Conservation (phyloP, 1,140 invertebrate genomes). For the Myzus persicae region DNA sequence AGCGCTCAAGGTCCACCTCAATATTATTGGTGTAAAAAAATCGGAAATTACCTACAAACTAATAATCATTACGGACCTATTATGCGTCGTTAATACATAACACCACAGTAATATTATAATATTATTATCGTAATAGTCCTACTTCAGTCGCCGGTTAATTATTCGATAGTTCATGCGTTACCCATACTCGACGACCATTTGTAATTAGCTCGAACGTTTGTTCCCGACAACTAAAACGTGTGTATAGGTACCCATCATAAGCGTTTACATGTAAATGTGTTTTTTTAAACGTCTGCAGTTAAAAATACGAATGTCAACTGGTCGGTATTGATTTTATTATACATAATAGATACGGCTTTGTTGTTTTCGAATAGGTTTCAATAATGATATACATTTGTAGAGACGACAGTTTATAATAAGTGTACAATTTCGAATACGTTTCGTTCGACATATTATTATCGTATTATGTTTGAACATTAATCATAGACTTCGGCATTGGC, state of each 20-base stretch:
- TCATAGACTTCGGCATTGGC: not conserved
- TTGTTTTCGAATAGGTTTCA: not conserved
- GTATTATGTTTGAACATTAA: not conserved
- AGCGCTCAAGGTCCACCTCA: not conserved
- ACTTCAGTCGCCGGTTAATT: not conserved
- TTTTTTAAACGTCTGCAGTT: not conserved
- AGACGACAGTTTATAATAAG: not conserved
- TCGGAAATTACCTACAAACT: not conserved
- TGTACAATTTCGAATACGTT: not conserved
- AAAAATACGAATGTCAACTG: not conserved
- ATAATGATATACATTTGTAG: not conserved
- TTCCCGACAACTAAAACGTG: not conserved
- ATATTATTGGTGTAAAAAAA: conserved; percentile 14
- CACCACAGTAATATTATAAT: not conserved
- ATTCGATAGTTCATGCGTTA: not conserved
- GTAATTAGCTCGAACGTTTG: not conserved
- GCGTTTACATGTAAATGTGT: not conserved
- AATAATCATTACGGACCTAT: not conserved
- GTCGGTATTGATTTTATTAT: not conserved
- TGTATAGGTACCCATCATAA: not conserved
- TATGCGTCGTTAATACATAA: not conserved
- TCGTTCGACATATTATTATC: not conserved
- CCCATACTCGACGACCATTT: not conserved
- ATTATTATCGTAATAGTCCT: not conserved
- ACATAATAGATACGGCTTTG: too few species aligned